A percentile compares a stretch with the other conserved stretches of the same genome.
These are phyloP conservation scores for Megalonaias nervosa DNA, from an alignment of 1,140 invertebrate genomes.

Conservation along the genomic window DNA sequence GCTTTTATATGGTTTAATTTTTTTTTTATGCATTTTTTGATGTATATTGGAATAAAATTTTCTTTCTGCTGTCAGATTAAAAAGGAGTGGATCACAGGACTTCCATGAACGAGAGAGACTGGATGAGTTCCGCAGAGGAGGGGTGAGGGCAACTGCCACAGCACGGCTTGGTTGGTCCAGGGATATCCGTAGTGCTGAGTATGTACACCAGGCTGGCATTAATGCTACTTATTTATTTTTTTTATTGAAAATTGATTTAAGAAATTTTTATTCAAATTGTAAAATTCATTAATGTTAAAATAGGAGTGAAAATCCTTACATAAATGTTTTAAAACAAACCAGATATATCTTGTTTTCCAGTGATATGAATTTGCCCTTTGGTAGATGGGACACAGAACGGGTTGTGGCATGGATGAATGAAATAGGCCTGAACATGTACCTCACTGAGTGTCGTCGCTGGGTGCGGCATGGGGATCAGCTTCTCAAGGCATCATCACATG, in stretches of 20 bases:
- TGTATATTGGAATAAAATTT: background rate
- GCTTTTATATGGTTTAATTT: background rate
- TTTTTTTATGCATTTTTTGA: background rate
- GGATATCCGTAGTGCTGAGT: conserved; percentile 61
- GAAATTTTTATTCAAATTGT: too few species aligned
- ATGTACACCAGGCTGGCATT: conserved; percentile 14
- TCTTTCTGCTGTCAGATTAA: conserved; percentile 49
- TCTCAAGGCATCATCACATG: conserved; percentile 82
- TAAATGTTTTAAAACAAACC: background rate
- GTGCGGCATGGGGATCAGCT: conserved; percentile 86
- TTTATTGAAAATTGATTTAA: too few species aligned
- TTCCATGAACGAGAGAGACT: conserved; percentile 75
- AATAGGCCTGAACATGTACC: conserved; percentile 89
- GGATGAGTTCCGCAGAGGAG: conserved; percentile 78
- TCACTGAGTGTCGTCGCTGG: conserved; percentile 85
- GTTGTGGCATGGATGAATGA: conserved; percentile 91
- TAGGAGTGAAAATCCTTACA: background rate
- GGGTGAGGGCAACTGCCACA: conserved; percentile 83
- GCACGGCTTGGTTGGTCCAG: conserved; percentile 82
- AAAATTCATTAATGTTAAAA: background rate
- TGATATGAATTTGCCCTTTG: conserved; percentile 70
- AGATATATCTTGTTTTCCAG: conserved; percentile 36
- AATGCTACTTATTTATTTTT: too few species aligned
- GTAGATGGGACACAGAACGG: conserved; percentile 86
- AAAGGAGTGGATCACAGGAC: conserved; percentile 81